Evolutionary conservation across 2,113 vertebrate species (phyloP), one percentile per base, ranked within the genome.

Genomic region (Odobenus rosmarus): DNA sequence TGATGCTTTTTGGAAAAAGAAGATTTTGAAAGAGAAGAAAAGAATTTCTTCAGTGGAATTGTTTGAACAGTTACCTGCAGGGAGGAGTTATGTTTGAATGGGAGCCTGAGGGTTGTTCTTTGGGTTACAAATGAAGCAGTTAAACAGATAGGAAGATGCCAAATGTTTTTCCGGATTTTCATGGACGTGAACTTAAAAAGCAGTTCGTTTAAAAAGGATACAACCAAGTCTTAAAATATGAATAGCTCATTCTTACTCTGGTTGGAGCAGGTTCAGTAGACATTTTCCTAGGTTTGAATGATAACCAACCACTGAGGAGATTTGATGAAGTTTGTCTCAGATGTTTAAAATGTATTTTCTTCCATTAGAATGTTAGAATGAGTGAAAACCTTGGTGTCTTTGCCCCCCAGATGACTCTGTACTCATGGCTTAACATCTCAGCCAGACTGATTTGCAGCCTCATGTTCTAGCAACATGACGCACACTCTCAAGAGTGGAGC

Each of bases 401-500:
- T 91, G 46, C 79, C 26, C 10, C 12, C 0, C 14, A 28, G 36
- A 53, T 9, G 28, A 46, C 8, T 36, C 18, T n/a, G 0, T 26
- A 18, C 19, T 93, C 24, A 11, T 9, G 33, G 36, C 64, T 49
- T 24, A 83, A 4, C 46, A n/a, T 67, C 36, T 51, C 42, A 39
- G 69, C 67, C 21, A 53, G 61, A 55, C 15, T 14, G 51, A 53
- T 5, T 9, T 57, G 19, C 16, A 23, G 79, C 24, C 18, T 23
- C 1, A 1, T 13, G 31, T 87, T 89, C 81, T 80, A 79, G 94
- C 83, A 87, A 21, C 7, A 59, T 96, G 96, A 91, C 93, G 93
- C 87, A 96, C 95, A 69, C 92, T 82, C 96, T 90, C 83, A 62
- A 28, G 97, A 49, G 84, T 71, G n/a, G 42, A 77, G 92, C 83